Evolutionary conservation across 2,888 invertebrate genomes (phyloP).

Genomic region (Geophilus truncorum): DNA sequence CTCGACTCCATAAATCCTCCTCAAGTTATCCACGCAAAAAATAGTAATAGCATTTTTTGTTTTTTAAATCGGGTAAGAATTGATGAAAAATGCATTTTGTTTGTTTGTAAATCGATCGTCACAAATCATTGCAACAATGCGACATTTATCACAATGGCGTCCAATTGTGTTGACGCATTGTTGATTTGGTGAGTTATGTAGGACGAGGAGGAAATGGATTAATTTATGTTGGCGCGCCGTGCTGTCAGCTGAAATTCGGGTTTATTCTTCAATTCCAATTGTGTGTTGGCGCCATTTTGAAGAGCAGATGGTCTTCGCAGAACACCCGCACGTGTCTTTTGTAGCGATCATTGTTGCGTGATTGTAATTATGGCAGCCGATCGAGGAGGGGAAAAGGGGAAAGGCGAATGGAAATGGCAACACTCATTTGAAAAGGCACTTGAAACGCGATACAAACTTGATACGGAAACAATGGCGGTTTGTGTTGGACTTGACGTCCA

Average conservation of each 20-base stretch:
- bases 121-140: background rate
- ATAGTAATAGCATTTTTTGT: no score
- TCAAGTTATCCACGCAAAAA: background rate
- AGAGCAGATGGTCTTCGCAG: background rate
- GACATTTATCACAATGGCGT: background rate
- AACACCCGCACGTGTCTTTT: slow-evolving; percentile 14
- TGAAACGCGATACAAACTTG: background rate
- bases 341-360: slow-evolving; percentile 10
- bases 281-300: background rate
- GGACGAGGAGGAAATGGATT: slow-evolving; percentile 18
- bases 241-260: background rate
- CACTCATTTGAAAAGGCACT: background rate
- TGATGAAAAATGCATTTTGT: background rate
- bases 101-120: background rate
- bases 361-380: slow-evolving; percentile 22
- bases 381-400: background rate
- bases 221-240: background rate
- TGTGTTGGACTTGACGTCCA: no score
- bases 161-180: slow-evolving; percentile 15
- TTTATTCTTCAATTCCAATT: background rate
- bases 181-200: slow-evolving; percentile 3
- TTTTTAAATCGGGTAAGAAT: background rate
- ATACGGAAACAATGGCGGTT: background rate
- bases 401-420: background rate
- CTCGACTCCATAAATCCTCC: background rate